Evolutionary conservation across 2,797 vertebrate genomes (phyloP).

Genomic region (Arnoldichthys spilopterus): DNA sequence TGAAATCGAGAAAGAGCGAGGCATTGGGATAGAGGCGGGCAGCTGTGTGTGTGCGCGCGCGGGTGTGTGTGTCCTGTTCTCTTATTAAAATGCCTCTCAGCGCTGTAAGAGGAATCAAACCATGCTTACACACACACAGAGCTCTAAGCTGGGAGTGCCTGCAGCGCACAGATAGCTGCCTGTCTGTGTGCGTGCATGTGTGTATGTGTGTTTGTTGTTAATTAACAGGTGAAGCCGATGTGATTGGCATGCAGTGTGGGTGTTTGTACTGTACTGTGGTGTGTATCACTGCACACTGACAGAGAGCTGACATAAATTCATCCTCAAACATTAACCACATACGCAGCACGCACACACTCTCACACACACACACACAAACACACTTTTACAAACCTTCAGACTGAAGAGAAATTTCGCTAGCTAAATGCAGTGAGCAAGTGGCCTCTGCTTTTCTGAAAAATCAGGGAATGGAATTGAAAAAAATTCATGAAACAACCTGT

Average conservation of each 20-base stretch:
- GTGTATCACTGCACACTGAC: slow-evolving; percentile 25
- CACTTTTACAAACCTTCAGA: slow-evolving; percentile 53
- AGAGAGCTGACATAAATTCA: slow-evolving; percentile 41
- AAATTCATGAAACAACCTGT: no score
- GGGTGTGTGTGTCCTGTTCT: slow-evolving; percentile 65
- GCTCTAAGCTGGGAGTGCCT: slow-evolving; percentile 64
- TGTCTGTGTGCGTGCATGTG: slow-evolving; percentile 23
- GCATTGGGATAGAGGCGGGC: neutral
- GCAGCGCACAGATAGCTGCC: slow-evolving; percentile 52
- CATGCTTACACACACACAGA: slow-evolving; percentile 57
- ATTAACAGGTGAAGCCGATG: slow-evolving; percentile 30
- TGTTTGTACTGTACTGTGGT: slow-evolving; percentile 27
- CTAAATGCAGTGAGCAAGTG: slow-evolving; percentile 68
- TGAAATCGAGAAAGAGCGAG: neutral
- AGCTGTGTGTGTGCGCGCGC: slow-evolving; percentile 59
- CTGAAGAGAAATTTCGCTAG: slow-evolving; percentile 58
- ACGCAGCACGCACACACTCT: slow-evolving; percentile 9
- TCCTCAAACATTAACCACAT: slow-evolving; percentile 56
- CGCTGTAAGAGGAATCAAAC: slow-evolving; percentile 71
- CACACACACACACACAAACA: slow-evolving; percentile 8
- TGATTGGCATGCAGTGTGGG: slow-evolving; percentile 36
- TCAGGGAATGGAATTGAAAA: slow-evolving; percentile 37
- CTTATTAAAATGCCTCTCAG: slow-evolving; percentile 80
- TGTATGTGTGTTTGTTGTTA: slow-evolving; percentile 44
- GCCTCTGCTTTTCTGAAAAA: slow-evolving; percentile 62